phyloP scores from a whole-genome alignment of 2,888 invertebrate genomes.

The Hypercompe scribonia region DNA sequence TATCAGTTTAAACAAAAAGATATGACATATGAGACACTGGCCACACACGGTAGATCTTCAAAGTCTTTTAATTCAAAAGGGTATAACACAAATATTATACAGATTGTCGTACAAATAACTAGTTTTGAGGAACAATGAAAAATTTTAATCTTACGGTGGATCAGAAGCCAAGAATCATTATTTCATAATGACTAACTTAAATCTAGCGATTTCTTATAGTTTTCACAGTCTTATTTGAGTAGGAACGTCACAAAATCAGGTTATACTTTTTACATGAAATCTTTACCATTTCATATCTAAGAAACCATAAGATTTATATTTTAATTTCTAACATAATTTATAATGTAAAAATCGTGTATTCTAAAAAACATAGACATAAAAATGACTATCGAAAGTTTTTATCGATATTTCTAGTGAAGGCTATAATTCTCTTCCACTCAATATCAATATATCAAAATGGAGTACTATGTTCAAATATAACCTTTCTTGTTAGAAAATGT shows the following conservation, averaged over 20 bases:
- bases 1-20: background rate
- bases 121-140: background rate
- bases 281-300: background rate
- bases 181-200: background rate
- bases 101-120: background rate
- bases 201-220: background rate
- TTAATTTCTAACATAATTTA: no score
- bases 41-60: background rate
- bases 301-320: background rate
- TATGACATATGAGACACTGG: background rate
- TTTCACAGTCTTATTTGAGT: background rate
- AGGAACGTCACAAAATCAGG: background rate
- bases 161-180: background rate
- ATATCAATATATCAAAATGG: constrained; percentile 2
- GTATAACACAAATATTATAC: background rate
- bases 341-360: background rate
- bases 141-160: background rate
- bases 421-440: background rate
- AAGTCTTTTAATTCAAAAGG: background rate
- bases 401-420: background rate
- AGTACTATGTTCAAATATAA: background rate
- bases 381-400: background rate
- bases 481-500: background rate
- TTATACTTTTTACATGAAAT: background rate
- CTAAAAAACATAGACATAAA: background rate